Evolutionary conservation across 2,888 invertebrate genomes (phyloP), one percentile per base, ranked within the genome.

Genomic region (Caenorhabditis macrosperma): DNA sequence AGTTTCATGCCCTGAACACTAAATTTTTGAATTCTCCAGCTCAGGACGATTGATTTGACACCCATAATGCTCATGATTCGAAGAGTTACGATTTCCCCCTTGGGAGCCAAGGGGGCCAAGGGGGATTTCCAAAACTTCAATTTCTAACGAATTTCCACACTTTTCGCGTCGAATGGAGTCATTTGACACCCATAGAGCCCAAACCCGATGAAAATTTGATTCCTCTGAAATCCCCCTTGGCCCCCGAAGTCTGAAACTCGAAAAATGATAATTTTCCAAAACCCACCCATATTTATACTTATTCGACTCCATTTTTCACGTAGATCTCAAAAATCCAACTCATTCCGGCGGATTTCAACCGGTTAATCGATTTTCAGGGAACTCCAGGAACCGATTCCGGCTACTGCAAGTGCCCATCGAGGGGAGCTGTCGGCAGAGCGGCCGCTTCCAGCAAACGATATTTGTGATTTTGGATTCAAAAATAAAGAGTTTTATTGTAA

Each of bases 331-430:
- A 38, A 33, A 33, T 33, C 33, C 5, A 5, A 33, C 10, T 33
- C 38, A 38, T 15, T 38, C 15, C 12, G 38, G n/a, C n/a, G n/a
- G n/a, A n/a, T n/a, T n/a, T n/a, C 38, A 38, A 38, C 38, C 38
- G 15, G 10, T 15, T 44, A 20, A 24, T 12, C 20, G 10, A n/a
- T n/a, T 61, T 81, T 46, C 66, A 82, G 82, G 83, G 82, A 30
- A 30, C 41, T 24, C 84, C 84, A 2, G 84, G 84, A 66, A 77
- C 79, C 50, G 84, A 84, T 26, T 76, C 82, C 7, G 77, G 81
- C 44, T 84, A 84, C 80, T 84, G 84, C 57, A 82, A 84, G 24
- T 84, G 84, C 50, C 84, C 84, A 24, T 28, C 68, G 12, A 54
- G 83, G 6, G 71, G 72, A 44, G 72, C 75, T 3, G 52, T 63